phyloP scores from a whole-genome alignment of 1,140 invertebrate species.

The Tachypleus tridentatus region DNA sequence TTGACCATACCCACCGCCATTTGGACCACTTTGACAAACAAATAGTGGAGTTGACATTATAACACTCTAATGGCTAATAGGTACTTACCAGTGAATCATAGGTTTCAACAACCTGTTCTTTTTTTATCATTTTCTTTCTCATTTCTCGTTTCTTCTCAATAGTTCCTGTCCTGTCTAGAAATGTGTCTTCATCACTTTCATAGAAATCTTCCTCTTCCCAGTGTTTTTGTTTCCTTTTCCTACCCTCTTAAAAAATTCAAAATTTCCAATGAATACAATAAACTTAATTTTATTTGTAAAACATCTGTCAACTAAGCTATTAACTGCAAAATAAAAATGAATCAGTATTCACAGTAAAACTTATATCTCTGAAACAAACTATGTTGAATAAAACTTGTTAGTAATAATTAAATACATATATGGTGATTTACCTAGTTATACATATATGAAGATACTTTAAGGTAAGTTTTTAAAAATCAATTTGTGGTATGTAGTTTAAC shows the following conservation, averaged over 20 bases:
- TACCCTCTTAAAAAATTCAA: constrained; percentile 38
- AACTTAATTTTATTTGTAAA: background rate
- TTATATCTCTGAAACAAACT: background rate
- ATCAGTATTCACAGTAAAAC: too few relatives aligned
- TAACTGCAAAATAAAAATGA: too few relatives aligned
- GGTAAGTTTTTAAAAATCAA: too few relatives aligned
- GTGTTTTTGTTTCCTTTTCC: constrained; percentile 55
- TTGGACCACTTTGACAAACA: too few relatives aligned
- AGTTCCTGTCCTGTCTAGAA: constrained; percentile 84
- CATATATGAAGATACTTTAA: too few relatives aligned
- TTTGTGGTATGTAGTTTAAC: too few relatives aligned
- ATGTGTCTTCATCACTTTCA: constrained; percentile 95
- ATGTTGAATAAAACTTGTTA: background rate
- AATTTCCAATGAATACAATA: background rate
- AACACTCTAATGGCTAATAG: constrained; percentile 44
- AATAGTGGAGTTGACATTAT: too few relatives aligned
- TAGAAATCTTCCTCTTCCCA: constrained; percentile 86
- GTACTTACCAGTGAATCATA: constrained; percentile 62
- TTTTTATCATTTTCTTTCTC: constrained; percentile 64
- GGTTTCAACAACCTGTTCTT: constrained; percentile 49
- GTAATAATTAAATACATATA: too few relatives aligned
- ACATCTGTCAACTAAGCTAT: too few relatives aligned
- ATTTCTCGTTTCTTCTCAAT: constrained; percentile 74
- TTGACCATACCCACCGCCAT: too few relatives aligned
- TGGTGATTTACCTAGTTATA: too few relatives aligned